Base-by-base conservation (phyloP, 1,140 invertebrate genomes). In the Lysiphlebus fabarum region DNA sequence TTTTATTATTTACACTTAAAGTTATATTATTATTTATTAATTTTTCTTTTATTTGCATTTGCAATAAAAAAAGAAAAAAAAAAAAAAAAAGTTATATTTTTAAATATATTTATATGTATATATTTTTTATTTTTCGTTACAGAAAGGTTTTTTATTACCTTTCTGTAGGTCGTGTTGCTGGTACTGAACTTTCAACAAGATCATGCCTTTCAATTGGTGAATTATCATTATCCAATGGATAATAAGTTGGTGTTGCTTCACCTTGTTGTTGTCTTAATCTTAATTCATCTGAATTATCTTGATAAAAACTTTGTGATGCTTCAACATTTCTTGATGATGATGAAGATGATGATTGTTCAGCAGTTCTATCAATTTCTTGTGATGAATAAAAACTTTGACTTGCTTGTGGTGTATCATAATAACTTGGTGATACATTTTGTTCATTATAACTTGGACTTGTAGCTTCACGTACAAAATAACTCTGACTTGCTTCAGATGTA, bases 201-300 rank as follows among this genome's bases (percentile, higher is more conserved):
- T 79, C 73, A 33, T 79, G 75, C 73, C 75, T 79, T 6, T 78
- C 76, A 36, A 78, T 73, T n/a, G 75, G 70, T 14, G 76, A 75
- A 48, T 68, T 73, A 0, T 73, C 73, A 41, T 79, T 78, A 56
- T 79, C 74, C 49, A 73, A 61, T 1, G 74, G 75, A 58, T 78
- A 79, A 42, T 78, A 79, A 1, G 74, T 75, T 6, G 75, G 73
- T 0, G 73, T 76, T 9, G 75, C 75, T 43, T 79, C 77, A 45
- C 71, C 73, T 47, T 70, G 70, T 33, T 71, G 71, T 33, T 67
- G 53, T 26, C 2, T 26, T 43, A 74, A 47, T 60, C 64, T 65
- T 47, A 71, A 47, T 34, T 69, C 67, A 17, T 69, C 67, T 1
- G 65, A 53, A 10, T 62, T 62, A 42, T 77, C 76, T 26, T 69